phyloP scores from a whole-genome alignment of 2,113 vertebrate species.

The Crocuta crocuta region DNA sequence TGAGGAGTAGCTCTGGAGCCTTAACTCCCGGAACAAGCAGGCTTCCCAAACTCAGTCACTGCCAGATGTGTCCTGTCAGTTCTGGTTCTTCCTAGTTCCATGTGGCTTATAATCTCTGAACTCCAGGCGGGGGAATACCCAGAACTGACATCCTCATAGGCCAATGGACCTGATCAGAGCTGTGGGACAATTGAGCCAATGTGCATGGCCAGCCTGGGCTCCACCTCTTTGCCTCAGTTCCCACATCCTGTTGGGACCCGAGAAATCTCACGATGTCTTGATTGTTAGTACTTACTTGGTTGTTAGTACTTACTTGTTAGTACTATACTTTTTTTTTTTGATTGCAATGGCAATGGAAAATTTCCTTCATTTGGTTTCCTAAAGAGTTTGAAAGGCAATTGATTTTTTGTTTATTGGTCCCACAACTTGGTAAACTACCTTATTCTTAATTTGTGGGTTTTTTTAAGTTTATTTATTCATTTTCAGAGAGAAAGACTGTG shows the following conservation, averaged over 20 bases:
- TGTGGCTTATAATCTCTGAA: neutral
- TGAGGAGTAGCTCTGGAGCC: neutral
- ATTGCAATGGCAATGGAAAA: neutral
- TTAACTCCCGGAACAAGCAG: neutral
- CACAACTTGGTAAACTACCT: neutral
- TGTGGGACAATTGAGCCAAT: neutral
- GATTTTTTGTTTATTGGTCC: neutral
- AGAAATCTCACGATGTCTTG: neutral
- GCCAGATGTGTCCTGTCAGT: neutral
- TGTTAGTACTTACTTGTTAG: neutral
- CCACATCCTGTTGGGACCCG: neutral
- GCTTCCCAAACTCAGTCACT: neutral
- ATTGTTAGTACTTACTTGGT: neutral
- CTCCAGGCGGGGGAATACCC: neutral
- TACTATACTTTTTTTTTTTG: neutral
- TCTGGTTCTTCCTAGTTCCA: neutral
- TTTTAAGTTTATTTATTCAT: too few relatives aligned
- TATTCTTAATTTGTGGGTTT: neutral
- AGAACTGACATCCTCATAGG: neutral
- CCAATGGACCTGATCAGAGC: neutral
- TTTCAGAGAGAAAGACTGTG: too few relatives aligned
- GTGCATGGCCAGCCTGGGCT: neutral
- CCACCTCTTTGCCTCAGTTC: neutral
- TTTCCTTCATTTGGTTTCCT: conserved; percentile 14
- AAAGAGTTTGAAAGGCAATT: neutral